Base-by-base conservation (phyloP, 2,113 vertebrate genomes). In the Tylochromis polylepis region DNA sequence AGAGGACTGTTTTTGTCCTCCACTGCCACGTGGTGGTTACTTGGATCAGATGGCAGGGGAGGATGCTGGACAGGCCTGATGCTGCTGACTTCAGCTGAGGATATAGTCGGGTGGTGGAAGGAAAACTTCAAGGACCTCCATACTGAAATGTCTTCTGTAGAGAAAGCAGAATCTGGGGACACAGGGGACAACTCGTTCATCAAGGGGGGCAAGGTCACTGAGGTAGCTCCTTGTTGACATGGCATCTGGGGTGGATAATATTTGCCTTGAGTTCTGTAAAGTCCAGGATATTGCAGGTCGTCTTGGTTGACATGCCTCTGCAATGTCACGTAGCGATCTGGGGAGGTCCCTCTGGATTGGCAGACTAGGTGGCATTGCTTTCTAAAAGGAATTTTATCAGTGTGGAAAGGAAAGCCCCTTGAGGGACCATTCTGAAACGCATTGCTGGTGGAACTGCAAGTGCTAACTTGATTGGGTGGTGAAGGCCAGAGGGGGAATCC, bases 141-240 rank as follows among this genome's bases (percentile, higher is more conserved):
- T 41, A 41, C 38, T 41, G 38, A 62, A 29, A 62, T 1, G 5
- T 62, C 59, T 36, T n/a, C 34, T 62, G 59, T 62, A 62, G 59
- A 62, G 1, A 36, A 62, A 62, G 18, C 31, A 62, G 10, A 5
- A 20, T 62, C 29, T 0, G 9, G 29, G 0, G 18, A n/a, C 5
- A 62, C 59, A 7, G 29, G 31, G 6, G 5, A 62, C 0, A 62
- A 36, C 5, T 62, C 18, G 10, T 62, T 18, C 2, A 62, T 36
- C 9, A 36, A 31, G 36, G 10, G 18, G 0, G 5, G 0, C 9
- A 2, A 36, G 18, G 18, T 36, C 1, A 6, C 31, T 62, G 10
- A 62, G 59, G 59, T 62, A 36, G 59, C 36, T n/a, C 10, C 59
- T 62, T 36, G 59, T 36, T 62, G 60, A 36, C 1, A 5, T 36